Evolutionary conservation across 1,140 invertebrate genomes (phyloP).

Genomic region (Harlomillsia oculata): DNA sequence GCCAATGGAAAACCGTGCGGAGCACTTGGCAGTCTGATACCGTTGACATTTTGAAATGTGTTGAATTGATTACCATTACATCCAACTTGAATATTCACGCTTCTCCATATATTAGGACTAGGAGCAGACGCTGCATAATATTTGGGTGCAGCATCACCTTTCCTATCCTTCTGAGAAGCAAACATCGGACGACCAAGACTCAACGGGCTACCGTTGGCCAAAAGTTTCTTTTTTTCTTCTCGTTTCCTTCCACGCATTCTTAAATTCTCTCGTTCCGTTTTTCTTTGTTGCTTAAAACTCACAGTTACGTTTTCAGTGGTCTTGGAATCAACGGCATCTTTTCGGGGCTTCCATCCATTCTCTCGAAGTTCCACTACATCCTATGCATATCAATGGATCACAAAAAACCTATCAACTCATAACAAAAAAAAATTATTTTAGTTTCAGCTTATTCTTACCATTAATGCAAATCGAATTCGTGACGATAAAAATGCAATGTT

Average conservation of each 20-base stretch:
- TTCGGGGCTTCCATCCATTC: constrained; percentile 74
- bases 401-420: constrained; percentile 67
- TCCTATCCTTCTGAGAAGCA: too few relatives aligned
- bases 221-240: constrained; percentile 29
- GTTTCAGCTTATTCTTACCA: constrained; percentile 47
- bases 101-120: too few relatives aligned
- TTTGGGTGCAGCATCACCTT: neutral
- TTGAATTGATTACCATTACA: too few relatives aligned
- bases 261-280: constrained; percentile 73
- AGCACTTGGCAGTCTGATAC: neutral
- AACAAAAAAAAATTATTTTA: constrained; percentile 58
- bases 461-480: constrained; percentile 32
- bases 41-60: too few relatives aligned
- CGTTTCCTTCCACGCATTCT: constrained; percentile 44
- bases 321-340: constrained; percentile 79
- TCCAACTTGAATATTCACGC: too few relatives aligned
- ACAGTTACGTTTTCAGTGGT: constrained; percentile 89
- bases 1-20: too few relatives aligned
- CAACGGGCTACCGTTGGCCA: neutral
- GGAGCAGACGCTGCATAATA: too few relatives aligned
- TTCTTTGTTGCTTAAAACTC: too few relatives aligned
- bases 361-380: constrained; percentile 82
- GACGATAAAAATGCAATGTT: constrained; percentile 18
- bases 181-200: too few relatives aligned
- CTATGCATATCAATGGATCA: constrained; percentile 52